Percentiles rank a stretch among this genome's conserved stretches.
These are phyloP conservation scores for Tinamus guttatus DNA, from an alignment of 2,113 vertebrate genomes.

Conservation along the genomic window DNA sequence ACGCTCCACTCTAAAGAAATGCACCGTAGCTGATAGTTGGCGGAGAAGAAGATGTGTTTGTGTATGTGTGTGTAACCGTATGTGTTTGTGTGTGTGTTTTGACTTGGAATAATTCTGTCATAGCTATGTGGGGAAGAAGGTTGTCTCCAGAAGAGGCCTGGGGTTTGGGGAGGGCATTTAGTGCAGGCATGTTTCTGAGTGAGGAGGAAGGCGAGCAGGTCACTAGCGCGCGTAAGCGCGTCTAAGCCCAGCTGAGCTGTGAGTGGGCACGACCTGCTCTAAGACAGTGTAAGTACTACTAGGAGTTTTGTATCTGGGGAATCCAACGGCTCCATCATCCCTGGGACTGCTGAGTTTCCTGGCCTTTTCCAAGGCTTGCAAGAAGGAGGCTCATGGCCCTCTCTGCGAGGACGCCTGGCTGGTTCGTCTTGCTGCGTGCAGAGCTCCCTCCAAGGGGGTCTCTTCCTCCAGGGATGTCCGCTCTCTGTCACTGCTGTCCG, in stretches of 20 bases:
- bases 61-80: constrained; percentile 49
- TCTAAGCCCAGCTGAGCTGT: not conserved
- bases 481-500: not conserved
- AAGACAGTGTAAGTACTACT: not conserved
- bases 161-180: not conserved
- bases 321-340: constrained; percentile 50
- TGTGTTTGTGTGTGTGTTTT: constrained; percentile 12
- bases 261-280: not conserved
- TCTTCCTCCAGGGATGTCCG: not conserved
- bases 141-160: constrained; percentile 14
- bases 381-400: not conserved
- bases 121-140: not conserved
- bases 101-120: not conserved
- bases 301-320: not conserved
- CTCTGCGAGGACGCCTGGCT: not conserved
- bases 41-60: constrained; percentile 41
- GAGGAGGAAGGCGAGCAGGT: not conserved
- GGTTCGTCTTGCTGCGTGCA: fast-evolving
- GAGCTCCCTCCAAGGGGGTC: not conserved
- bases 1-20: constrained; percentile 20
- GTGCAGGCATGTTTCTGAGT: not conserved
- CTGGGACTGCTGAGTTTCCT: constrained; percentile 4
- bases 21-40: constrained; percentile 23
- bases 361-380: not conserved
- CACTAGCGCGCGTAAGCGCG: not conserved